These are phyloP conservation scores for Mastacembelus armatus DNA, from an alignment of 2,797 vertebrate species.

Conservation along the genomic window DNA sequence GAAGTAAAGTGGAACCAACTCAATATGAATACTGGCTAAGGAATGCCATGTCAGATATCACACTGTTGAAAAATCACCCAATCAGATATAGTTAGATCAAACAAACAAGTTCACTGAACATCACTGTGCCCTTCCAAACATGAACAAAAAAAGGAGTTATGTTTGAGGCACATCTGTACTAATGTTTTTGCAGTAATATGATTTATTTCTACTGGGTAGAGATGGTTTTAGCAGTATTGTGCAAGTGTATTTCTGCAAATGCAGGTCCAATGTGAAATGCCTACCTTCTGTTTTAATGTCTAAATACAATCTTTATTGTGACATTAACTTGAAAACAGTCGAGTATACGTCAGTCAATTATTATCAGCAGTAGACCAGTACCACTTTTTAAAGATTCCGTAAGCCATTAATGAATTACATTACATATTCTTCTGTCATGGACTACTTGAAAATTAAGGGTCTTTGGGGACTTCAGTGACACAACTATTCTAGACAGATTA, in stretches of 20 bases:
- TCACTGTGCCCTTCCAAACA: neutral
- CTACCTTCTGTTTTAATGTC: too few relatives aligned
- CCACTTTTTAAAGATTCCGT: neutral
- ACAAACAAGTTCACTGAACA: neutral
- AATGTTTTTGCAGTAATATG: too few relatives aligned
- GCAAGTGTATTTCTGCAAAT: neutral
- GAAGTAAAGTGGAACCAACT: neutral
- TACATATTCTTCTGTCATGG: constrained; percentile 17
- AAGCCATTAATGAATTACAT: neutral
- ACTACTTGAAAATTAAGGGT: constrained; percentile 19
- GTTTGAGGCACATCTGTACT: too few relatives aligned
- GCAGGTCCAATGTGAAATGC: too few relatives aligned
- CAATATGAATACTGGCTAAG: neutral
- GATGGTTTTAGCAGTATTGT: too few relatives aligned
- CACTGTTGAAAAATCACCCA: neutral
- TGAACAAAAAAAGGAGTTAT: neutral
- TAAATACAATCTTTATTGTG: neutral
- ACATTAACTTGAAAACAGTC: neutral
- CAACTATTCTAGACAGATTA: constrained; percentile 29
- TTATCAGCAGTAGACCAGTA: neutral
- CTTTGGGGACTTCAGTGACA: constrained; percentile 28
- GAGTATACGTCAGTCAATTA: neutral
- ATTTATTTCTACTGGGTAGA: too few relatives aligned
- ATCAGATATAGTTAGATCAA: constrained; percentile 8
- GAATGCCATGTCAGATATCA: neutral